Evolutionary conservation across 2,113 vertebrate species (phyloP).

Genomic region (Rhinopithecus roxellana): DNA sequence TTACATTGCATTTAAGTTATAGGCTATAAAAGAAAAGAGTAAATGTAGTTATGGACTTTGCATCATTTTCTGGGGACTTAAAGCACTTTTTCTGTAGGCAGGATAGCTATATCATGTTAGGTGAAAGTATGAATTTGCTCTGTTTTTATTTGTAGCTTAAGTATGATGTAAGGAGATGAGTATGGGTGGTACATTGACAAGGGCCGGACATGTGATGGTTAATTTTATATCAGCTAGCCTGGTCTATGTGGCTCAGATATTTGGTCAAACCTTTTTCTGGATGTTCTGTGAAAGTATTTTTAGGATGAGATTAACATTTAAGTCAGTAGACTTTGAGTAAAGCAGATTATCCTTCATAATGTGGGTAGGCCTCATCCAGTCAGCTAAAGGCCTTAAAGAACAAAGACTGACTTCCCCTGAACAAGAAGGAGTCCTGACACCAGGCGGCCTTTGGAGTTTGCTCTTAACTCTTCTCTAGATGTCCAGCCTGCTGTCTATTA

Average conservation of each 20-base stretch:
- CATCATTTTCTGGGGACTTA: background rate
- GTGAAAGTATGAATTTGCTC: background rate
- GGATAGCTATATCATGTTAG: background rate
- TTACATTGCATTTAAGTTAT: background rate
- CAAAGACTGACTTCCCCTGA: background rate
- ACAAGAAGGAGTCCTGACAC: background rate
- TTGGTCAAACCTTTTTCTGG: background rate
- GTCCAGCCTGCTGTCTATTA: background rate
- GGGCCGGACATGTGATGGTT: background rate
- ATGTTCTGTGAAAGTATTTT: background rate
- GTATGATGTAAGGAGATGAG: background rate
- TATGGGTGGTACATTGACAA: background rate
- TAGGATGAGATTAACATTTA: background rate
- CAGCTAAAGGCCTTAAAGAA: background rate
- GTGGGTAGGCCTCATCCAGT: background rate
- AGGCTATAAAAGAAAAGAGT: background rate
- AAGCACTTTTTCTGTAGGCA: background rate
- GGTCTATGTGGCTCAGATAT: background rate
- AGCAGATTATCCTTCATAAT: background rate
- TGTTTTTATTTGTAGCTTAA: background rate
- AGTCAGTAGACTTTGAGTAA: background rate
- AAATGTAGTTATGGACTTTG: background rate
- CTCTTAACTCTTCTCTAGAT: background rate
- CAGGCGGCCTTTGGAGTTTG: background rate
- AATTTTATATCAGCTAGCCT: background rate